Base-by-base conservation (phyloP, 2,797 vertebrate species). In the Pampus argenteus region DNA sequence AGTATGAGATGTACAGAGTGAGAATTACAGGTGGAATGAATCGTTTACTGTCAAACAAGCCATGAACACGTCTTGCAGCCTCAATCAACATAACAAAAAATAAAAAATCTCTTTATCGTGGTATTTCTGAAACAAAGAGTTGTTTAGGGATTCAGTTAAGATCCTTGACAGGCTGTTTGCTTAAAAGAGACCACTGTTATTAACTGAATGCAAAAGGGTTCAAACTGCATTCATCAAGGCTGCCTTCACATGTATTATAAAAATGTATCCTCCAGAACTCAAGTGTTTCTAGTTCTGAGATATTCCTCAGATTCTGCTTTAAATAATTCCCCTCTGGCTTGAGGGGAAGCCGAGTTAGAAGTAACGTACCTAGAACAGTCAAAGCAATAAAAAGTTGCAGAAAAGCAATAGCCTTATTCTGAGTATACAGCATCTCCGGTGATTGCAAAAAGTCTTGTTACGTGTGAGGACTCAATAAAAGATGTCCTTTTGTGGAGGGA, bases 221-320 rank as follows among this genome's bases (percentile, higher is more conserved):
- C 13, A 66, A 76, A 79, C 72, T 74, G 76, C 71, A 81, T 79
- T 79, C 45, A 80, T 85, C 65, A 84, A 61, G n/a, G 48, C 61
- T 66, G 48, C 51, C 48, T 77, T 81, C 64, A 76, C 48, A 76
- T 84, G 63, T 40, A 74, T 82, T 59, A 76, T 90, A 65, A 81
- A 86, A 86, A 76, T 76, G 0, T 70, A 76, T 79, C 74, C 78
- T 65, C 3, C 2, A 79, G 63, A 79, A 78, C 28, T 25, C 13
- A 17, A 76, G 20, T 59, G 56, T 70, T 76, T 76, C 55, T 40
- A 67, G 28, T 76, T 64, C 36, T 23, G 50, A 62, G 66, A 57
- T 50, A 71, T 72, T 78, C 38, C 57, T 74, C 47, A 44, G 72
- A 81, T 74, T 45, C 52, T 40, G 58, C 44, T 80, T 84, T 59